These are phyloP conservation scores for Catalaphyllia jardinei DNA, from an alignment of 64 coral and sea anemone species.

Conservation along the genomic window DNA sequence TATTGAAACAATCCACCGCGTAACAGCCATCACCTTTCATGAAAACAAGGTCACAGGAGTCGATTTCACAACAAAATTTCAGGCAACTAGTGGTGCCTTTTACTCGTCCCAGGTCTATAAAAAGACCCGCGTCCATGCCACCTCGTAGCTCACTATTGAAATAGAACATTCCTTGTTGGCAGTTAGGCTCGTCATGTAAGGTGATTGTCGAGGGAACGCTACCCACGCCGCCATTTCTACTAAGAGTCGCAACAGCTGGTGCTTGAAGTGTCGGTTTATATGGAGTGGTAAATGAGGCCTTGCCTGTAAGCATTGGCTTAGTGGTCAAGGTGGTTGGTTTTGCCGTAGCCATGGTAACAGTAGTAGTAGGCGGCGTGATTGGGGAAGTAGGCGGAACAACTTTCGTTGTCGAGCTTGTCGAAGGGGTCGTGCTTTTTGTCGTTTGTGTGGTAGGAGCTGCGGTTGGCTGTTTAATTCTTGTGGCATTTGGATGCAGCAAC, in stretches of 20 bases:
- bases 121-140: conserved; percentile 82
- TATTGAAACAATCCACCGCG: conserved; percentile 86
- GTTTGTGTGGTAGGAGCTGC: background rate
- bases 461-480: background rate
- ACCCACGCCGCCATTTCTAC: background rate
- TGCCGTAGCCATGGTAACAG: conserved; percentile 9
- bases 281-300: background rate
- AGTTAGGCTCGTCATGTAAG: conserved; percentile 58
- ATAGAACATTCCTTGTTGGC: conserved; percentile 87
- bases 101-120: conserved; percentile 71
- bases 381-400: background rate
- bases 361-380: conserved; percentile 1
- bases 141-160: conserved; percentile 75
- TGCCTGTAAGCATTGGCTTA: background rate
- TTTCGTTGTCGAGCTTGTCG: no score
- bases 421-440: background rate
- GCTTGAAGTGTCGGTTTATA: background rate
- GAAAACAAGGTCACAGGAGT: conserved; percentile 86
- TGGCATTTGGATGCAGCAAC: conserved; percentile 3
- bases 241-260: background rate
- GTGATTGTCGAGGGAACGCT: conserved; percentile 34
- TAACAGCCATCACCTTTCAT: conserved; percentile 72
- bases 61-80: conserved; percentile 85
- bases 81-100: conserved; percentile 69
- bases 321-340: conserved; percentile 16